Conservation (phyloP, 2,113 vertebrate species). For the Drymodes brunneopygia region DNA sequence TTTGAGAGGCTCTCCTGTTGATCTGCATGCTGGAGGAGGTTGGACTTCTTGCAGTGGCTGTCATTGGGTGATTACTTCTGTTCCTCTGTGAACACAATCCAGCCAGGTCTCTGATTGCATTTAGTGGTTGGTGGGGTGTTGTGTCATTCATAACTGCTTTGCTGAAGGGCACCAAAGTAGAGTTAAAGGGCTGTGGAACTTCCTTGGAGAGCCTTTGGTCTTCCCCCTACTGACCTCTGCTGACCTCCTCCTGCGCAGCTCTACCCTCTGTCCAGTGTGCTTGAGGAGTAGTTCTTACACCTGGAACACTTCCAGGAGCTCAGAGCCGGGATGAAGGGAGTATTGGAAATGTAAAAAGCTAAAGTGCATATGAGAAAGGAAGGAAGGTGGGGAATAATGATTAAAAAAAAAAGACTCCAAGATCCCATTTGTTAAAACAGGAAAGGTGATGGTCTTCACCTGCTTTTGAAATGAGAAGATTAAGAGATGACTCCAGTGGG, state of each 20-base stretch:
- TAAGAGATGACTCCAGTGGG: not conserved
- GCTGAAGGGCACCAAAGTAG: not conserved
- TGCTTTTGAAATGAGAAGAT: not conserved
- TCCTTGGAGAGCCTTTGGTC: not conserved
- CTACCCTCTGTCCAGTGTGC: fast-evolving
- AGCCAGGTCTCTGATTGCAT: too few species aligned
- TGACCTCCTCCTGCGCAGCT: not conserved
- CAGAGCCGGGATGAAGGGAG: not conserved
- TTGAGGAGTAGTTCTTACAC: not conserved
- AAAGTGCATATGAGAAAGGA: not conserved
- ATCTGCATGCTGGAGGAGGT: not conserved
- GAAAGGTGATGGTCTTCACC: not conserved
- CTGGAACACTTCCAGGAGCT: not conserved
- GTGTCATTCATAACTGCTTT: not conserved
- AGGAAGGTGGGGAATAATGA: not conserved
- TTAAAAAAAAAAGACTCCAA: not conserved
- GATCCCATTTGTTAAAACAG: not conserved
- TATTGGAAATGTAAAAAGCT: not conserved
- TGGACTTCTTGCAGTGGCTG: not conserved
- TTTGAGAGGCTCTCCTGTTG: not conserved
- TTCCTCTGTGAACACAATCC: not conserved
- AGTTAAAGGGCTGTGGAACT: not conserved
- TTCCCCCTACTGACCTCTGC: not conserved
- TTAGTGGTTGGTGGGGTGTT: fast-evolving
- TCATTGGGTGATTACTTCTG: fast-evolving